phyloP scores from a whole-genome alignment of 2,797 vertebrate species.

The Echeneis naucrates region DNA sequence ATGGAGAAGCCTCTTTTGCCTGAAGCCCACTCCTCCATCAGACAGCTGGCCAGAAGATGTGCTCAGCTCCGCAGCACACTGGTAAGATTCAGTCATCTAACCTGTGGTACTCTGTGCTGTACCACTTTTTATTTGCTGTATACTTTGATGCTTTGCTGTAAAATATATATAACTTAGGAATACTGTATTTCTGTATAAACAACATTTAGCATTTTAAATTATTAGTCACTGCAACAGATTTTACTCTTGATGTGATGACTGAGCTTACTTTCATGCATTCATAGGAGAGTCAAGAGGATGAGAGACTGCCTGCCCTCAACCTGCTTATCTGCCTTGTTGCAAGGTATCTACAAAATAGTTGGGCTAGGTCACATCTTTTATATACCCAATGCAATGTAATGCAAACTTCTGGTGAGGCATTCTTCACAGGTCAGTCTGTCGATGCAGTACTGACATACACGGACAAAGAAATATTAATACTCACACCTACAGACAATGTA shows the following conservation, averaged over 20 bases:
- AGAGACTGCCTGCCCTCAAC: conserved; percentile 93
- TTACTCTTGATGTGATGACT: not conserved
- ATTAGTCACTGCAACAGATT: not conserved
- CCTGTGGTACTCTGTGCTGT: not conserved
- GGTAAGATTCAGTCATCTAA: conserved; percentile 35
- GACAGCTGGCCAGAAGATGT: conserved; percentile 95
- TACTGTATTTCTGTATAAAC: not conserved
- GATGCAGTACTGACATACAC: no score
- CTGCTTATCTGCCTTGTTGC: conserved; percentile 97
- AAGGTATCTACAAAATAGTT: conserved; percentile 78
- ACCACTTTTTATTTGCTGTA: not conserved
- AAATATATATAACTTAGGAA: not conserved
- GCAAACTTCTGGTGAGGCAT: no score
- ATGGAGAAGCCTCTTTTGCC: conserved; percentile 97
- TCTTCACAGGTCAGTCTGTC: no score
- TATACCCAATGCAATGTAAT: not conserved
- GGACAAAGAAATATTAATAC: no score
- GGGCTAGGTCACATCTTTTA: not conserved
- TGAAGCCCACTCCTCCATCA: conserved; percentile 96
- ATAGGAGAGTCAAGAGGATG: conserved; percentile 92
- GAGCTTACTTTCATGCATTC: not conserved
- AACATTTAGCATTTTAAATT: not conserved
- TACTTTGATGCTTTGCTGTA: not conserved
- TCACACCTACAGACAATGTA: no score
- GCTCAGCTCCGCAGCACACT: conserved; percentile 88